These are phyloP conservation scores for Merops nubicus DNA, from an alignment of 2,113 vertebrate species.

Conservation along the genomic window DNA sequence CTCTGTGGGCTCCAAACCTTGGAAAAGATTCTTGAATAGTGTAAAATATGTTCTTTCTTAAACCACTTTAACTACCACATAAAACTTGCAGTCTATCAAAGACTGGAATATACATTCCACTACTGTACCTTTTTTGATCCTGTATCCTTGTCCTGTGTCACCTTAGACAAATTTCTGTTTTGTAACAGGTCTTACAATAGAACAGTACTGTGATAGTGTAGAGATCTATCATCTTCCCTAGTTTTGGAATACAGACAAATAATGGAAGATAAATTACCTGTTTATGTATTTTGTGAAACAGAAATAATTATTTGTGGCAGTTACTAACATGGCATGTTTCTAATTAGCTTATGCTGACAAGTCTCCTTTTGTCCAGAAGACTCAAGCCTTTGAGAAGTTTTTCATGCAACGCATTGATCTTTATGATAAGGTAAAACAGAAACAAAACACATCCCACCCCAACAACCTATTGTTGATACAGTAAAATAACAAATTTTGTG, in stretches of 20 bases:
- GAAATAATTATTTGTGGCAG: background rate
- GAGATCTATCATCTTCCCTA: background rate
- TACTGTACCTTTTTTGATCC: too few species aligned
- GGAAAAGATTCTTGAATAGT: background rate
- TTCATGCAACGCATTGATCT: slow-evolving; percentile 87
- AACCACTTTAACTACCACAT: background rate
- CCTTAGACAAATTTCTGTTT: background rate
- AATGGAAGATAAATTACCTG: background rate
- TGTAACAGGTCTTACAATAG: background rate
- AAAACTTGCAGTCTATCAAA: background rate
- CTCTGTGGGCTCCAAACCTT: background rate
- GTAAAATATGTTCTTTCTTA: background rate
- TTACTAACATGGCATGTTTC: slow-evolving; percentile 19
- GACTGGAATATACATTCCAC: background rate
- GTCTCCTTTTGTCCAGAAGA: slow-evolving; percentile 87
- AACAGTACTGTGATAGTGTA: background rate
- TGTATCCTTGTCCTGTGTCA: background rate
- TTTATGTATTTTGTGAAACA: background rate
- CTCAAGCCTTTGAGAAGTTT: slow-evolving; percentile 92
- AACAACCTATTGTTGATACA: background rate
- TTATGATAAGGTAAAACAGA: slow-evolving; percentile 89
- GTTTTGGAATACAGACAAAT: background rate
- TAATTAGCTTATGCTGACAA: slow-evolving; percentile 84
- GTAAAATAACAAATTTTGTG: too few species aligned
- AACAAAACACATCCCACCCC: background rate